Evolutionary conservation across 2,888 invertebrate species (phyloP), one percentile per base, ranked within the genome.

Genomic region (Lasioglossum leucozonium): DNA sequence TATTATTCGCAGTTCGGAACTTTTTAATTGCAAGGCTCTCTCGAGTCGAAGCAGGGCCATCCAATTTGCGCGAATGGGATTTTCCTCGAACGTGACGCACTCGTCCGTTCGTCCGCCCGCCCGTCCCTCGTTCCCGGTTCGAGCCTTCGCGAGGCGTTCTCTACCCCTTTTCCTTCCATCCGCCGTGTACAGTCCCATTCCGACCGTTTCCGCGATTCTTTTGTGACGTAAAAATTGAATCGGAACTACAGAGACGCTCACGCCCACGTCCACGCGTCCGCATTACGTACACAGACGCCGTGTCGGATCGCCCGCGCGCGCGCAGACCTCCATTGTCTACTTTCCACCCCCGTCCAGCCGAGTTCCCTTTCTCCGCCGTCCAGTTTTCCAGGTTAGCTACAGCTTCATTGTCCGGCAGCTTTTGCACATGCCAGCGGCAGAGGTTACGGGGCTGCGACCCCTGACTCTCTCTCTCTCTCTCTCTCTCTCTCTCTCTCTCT

Each of bases 41-140:
- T 82, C 88, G 79, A 65, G 84, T 78, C 83, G 90, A 87, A 78
- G 86, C 92, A 87, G 91, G 92, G 89, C 92, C 92, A 93, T 94
- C 94, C 94, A 94, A 94, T 94, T 94, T 93, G 93, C 92, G 90
- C 92, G 92, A 93, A 93, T 93, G 90, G 92, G 90, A 91, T 92
- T 91, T 92, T 91, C 81, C 91, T 91, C 91, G 90, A 91, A 92
- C 90, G 92, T 87, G 91, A 89, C 88, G 87, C 88, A 81, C 80
- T 72, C 51, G 55, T 62, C 47, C 72, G 37, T 62, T 11, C 22
- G 13, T 37, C 77, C 67, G 69, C 44, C 73, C 37, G 58, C 55
- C 22, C 37, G 58, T 44, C 22, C 55, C 73, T 62, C 30, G 16
- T 30, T 6, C 37, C 79, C 42, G 71, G 72, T 67, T 79, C 83